Conservation (phyloP, 2,113 vertebrate genomes). For the Echinops telfairi region DNA sequence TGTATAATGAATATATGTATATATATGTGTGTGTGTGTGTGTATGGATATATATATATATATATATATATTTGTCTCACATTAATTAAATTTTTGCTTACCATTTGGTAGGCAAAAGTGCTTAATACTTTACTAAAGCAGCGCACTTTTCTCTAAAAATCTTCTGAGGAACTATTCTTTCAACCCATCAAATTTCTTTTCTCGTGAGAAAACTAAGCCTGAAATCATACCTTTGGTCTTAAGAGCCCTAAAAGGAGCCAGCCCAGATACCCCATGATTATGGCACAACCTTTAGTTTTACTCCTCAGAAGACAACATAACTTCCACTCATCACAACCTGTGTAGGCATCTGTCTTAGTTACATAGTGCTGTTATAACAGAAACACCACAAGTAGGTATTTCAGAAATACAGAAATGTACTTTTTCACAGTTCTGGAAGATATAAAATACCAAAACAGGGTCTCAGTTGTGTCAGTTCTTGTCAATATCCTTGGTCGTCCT, state of each 20-base stretch:
- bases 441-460: not conserved
- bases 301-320: not conserved
- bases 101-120: not conserved
- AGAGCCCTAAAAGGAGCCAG: not conserved
- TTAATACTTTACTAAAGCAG: slow-evolving; percentile 1
- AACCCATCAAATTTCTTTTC: not conserved
- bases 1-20: not conserved
- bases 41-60: too few relatives aligned
- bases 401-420: not conserved
- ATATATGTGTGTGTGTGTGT: too few relatives aligned
- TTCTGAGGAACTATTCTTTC: not conserved
- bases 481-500: not conserved
- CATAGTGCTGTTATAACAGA: not conserved
- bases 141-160: not conserved
- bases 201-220: not conserved
- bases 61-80: not conserved
- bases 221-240: not conserved
- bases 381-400: not conserved
- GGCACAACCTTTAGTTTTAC: not conserved
- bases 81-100: not conserved
- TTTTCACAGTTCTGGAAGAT: not conserved
- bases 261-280: not conserved
- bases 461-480: not conserved
- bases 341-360: not conserved
- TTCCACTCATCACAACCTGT: too few relatives aligned